Evolutionary conservation across 1,140 invertebrate species (phyloP).

Genomic region (Carposina sasakii): DNA sequence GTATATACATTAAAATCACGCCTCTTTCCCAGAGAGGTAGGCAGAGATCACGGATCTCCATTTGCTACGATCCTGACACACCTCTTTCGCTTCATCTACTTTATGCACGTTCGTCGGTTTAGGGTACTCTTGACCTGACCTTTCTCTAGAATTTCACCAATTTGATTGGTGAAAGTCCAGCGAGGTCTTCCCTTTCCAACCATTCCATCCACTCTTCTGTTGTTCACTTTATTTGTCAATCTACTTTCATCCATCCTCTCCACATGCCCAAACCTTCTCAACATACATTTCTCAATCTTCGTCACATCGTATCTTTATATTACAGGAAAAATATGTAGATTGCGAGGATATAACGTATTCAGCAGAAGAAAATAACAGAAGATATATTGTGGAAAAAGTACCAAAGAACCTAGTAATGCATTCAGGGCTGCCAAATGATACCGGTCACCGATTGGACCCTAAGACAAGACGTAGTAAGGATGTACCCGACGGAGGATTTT

Average conservation of each 20-base stretch:
- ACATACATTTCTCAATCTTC: background rate
- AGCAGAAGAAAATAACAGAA: slow-evolving; percentile 35
- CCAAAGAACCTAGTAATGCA: slow-evolving; percentile 49
- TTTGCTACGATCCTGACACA: too few relatives aligned
- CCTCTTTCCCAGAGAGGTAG: too few relatives aligned
- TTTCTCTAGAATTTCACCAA: background rate
- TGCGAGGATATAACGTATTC: slow-evolving; percentile 54
- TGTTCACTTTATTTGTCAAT: background rate
- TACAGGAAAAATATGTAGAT: slow-evolving; percentile 56
- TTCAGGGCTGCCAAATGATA: slow-evolving; percentile 41
- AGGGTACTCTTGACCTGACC: too few relatives aligned
- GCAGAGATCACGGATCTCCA: too few relatives aligned
- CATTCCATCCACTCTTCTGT: background rate
- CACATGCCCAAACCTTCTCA: too few relatives aligned
- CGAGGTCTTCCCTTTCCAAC: background rate
- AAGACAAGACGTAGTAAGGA: slow-evolving; percentile 9
- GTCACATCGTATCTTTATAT: background rate
- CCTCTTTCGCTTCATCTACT: too few relatives aligned
- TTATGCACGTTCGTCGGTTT: too few relatives aligned
- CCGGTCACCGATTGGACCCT: background rate
- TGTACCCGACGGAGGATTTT: slow-evolving; percentile 43
- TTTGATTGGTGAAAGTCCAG: background rate
- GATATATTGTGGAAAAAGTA: background rate
- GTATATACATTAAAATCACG: too few relatives aligned
- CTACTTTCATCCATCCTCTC: too few relatives aligned